Base-by-base conservation (phyloP, 2,888 invertebrate species). In the Embidobia sp. region DNA sequence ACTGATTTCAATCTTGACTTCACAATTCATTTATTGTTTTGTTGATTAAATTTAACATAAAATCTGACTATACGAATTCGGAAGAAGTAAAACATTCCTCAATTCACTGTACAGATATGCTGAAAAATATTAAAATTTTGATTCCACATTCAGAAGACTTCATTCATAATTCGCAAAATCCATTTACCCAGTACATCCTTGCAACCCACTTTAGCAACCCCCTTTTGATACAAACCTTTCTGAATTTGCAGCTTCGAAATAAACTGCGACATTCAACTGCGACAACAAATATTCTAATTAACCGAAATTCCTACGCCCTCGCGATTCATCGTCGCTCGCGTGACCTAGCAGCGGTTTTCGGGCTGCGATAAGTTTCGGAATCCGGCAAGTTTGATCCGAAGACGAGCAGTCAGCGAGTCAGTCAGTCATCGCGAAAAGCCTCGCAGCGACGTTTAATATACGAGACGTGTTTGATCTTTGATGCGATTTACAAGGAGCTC, bases 391-490 rank as follows among this genome's bases (percentile, higher is more conserved):
- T 67, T 69, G 33, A 63, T 51, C 31, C 81, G 82, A 83, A 84
- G 82, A 83, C 82, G 83, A 82, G 80, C 82, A 82, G 81, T 80
- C 79, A 75, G 72, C 51, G 69, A 72, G 57, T 66, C 48, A 79
- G 75, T 76, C 77, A 69, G 80, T 80, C 80, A 81, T 67, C 67
- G 55, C 61, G 70, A 66, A 82, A 69, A 75, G 75, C 75, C 78
- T 80, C 66, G 79, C 79, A 82, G 83, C 85, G 83, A 80, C 85
- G 85, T 87, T 88, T 88, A 89, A 89, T 88, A 88, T 87, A 88
- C 86, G 86, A 87, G 83, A 82, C 82, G 83, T 85, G 88, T 89
- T 89, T 89, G 89, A 89, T 89, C 88, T 87, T 83, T 86, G 88
- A 88, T 85, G 88, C 87, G 88, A 89, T 89, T 88, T 87, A 85